Evolutionary conservation across 2,888 invertebrate species (phyloP).

Genomic region (Coelinius sp.): DNA sequence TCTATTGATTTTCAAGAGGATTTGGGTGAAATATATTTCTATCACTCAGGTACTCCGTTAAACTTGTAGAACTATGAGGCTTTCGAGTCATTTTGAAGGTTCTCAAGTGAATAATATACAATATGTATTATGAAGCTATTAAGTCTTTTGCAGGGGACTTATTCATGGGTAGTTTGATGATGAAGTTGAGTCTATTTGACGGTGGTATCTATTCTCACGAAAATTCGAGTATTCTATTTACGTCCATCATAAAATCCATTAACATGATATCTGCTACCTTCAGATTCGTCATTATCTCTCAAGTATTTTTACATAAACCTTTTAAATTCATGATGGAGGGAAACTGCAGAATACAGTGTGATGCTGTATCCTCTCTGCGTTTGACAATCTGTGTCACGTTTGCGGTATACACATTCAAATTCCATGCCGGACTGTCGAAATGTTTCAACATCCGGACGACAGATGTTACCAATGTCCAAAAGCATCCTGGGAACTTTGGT

Average conservation of each 20-base stretch:
- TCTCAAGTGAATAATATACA: background rate
- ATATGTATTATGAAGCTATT: background rate
- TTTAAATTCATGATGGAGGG: background rate
- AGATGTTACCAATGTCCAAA: constrained; percentile 23
- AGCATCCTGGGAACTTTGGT: background rate
- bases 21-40: background rate
- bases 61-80: background rate
- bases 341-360: background rate
- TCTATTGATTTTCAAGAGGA: background rate
- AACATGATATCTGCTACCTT: background rate
- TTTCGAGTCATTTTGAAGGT: background rate
- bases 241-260: constrained; percentile 2
- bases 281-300: background rate
- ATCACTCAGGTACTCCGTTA: background rate
- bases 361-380: background rate
- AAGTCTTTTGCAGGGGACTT: background rate
- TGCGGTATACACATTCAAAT: constrained; percentile 24
- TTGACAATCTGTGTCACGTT: constrained; percentile 25
- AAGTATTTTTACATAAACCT: background rate
- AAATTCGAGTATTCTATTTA: background rate
- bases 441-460: constrained; percentile 14
- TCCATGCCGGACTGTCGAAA: constrained; percentile 21
- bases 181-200: too few relatives aligned
- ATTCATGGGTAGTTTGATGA: too few relatives aligned
- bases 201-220: too few relatives aligned